Evolutionary conservation across 2,797 vertebrate genomes (phyloP), one percentile per base, ranked within the genome.

Genomic region (Megalops cyprinoides): DNA sequence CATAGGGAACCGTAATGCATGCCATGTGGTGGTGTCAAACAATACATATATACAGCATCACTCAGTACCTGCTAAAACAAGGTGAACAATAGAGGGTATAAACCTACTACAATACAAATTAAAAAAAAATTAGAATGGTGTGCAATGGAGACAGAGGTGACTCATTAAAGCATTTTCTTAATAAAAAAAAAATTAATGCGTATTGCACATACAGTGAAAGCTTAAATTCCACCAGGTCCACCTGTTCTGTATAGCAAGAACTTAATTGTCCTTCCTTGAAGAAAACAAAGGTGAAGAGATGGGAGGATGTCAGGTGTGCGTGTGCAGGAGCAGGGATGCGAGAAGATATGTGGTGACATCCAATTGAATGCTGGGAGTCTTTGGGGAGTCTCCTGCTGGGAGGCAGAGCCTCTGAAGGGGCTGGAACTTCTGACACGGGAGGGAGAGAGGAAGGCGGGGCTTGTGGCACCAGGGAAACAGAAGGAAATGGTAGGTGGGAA

Each of bases 1-100:
- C 90, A 67, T 90, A 89, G 89, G 92, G 96, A 95, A 94, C 94
- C 94, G 94, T 95, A 94, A 96, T 92, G 96, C 96, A 97, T 97
- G 96, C 96, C 96, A 96, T 95, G 95, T 97, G 96, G 94, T 96
- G 95, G 92, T 96, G 94, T 96, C 95, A 97, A 96, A 97, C 95
- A 93, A 95, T 95, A 97, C 92, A 91, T 94, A 97, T 97, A 96
- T 96, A 97, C 97, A 98, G 94, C 94, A 91, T 97, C 97, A 97
- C 96, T 97, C 96, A 97, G 97, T 98, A 99, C 97, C 98, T 97
- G 97, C 96, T 98, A 97, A 97, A 98, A 98, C 94, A 94, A 96
- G 93, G 97, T 97, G 97, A 97, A 92, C 90, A 92, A 93, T 95
- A 97, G 90, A 96, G 94, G 94, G 92, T 93, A 95, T 94, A 96